phyloP scores from a whole-genome alignment of 2,888 invertebrate genomes.

The Eumacrocentrus americanus region DNA sequence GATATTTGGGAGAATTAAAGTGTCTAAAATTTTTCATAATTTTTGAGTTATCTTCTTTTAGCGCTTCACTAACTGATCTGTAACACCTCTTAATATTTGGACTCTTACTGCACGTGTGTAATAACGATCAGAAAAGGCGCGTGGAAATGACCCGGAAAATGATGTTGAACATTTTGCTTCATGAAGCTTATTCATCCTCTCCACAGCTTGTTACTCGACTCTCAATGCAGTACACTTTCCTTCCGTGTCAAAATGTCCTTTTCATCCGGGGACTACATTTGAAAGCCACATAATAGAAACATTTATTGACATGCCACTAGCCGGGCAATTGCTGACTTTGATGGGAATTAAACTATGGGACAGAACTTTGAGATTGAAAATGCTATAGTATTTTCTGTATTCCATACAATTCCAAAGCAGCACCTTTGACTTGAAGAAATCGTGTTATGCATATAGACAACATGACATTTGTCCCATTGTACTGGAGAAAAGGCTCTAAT shows the following conservation, averaged over 20 bases:
- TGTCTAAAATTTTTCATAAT: too few relatives aligned
- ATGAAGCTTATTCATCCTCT: not conserved
- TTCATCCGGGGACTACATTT: not conserved
- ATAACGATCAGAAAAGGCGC: too few relatives aligned
- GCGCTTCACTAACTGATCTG: too few relatives aligned
- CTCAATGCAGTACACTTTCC: not conserved
- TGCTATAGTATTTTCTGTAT: not conserved
- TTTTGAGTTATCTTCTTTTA: too few relatives aligned
- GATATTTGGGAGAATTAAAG: too few relatives aligned
- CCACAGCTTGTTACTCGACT: not conserved
- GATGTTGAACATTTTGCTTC: not conserved
- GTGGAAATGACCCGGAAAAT: too few relatives aligned
- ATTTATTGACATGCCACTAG: not conserved
- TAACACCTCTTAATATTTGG: too few relatives aligned
- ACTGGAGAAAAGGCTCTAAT: not conserved
- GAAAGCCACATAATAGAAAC: not conserved
- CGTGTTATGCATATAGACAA: not conserved
- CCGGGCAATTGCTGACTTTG: not conserved
- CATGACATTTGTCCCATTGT: not conserved
- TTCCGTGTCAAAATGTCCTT: not conserved
- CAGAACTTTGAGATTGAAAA: not conserved
- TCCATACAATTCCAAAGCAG: not conserved
- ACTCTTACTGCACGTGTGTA: too few relatives aligned
- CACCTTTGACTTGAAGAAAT: too few relatives aligned
- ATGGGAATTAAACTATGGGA: not conserved